A percentile compares a stretch with the other conserved stretches of the same genome.
Evolutionary conservation across 2,113 vertebrate species (phyloP).

Genomic region (Heterotis niloticus): DNA sequence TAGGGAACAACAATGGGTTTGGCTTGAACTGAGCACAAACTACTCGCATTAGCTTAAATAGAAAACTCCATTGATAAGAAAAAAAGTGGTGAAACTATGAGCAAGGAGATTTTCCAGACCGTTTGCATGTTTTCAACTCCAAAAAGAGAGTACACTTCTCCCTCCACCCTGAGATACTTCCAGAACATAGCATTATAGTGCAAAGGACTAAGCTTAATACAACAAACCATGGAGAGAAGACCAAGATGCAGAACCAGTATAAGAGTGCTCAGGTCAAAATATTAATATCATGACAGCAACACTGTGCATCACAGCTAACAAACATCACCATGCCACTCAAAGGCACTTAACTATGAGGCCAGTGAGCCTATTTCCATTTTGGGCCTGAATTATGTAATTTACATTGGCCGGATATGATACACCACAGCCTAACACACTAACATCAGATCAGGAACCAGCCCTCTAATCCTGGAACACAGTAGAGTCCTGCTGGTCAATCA

Average conservation of each 20-base stretch:
- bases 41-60: background rate
- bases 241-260: background rate
- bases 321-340: background rate
- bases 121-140: background rate
- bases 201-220: conserved; percentile 1
- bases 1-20: background rate
- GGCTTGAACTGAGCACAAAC: background rate
- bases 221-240: background rate
- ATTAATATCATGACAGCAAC: background rate
- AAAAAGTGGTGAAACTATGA: background rate
- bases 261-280: background rate
- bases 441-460: no score
- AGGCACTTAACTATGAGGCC: background rate
- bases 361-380: background rate
- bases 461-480: no score
- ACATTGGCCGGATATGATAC: background rate
- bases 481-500: no score
- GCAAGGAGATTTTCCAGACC: background rate
- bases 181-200: background rate
- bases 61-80: background rate
- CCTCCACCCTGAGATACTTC: background rate
- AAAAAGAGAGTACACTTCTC: background rate
- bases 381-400: background rate
- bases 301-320: background rate
- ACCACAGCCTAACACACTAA: no score